These are phyloP conservation scores for Melipona quadrifasciata DNA, from an alignment of 1,140 invertebrate genomes.

Conservation along the genomic window DNA sequence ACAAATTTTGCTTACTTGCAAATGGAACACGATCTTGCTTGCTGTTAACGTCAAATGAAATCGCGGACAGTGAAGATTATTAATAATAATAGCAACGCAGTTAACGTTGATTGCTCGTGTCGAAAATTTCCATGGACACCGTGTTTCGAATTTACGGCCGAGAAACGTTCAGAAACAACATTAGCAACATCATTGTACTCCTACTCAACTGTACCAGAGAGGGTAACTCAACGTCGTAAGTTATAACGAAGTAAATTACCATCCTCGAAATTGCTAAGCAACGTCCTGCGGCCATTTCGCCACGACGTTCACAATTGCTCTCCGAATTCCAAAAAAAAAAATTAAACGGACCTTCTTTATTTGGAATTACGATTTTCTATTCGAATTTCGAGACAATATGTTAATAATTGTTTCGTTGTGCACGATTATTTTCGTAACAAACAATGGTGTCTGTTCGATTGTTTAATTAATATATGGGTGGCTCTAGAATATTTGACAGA, in stretches of 20 bases:
- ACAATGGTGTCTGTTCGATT: no score
- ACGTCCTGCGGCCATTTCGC: slow-evolving; percentile 20
- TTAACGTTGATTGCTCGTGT: background rate
- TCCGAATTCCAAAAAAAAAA: background rate
- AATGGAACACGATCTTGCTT: background rate
- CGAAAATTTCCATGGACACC: background rate
- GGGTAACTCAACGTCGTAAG: slow-evolving; percentile 33
- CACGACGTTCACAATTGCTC: slow-evolving; percentile 9
- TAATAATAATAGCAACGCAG: no score
- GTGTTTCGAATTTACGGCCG: background rate
- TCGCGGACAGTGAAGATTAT: no score
- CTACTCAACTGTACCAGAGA: slow-evolving; percentile 33
- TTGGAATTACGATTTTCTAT: background rate
- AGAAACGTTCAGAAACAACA: slow-evolving; percentile 18
- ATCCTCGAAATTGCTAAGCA: slow-evolving; percentile 34
- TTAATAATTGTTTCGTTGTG: background rate
- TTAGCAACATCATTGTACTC: slow-evolving; percentile 52
- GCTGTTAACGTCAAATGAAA: background rate
- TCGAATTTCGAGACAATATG: background rate
- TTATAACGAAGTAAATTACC: slow-evolving; percentile 59
- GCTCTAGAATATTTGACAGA: background rate
- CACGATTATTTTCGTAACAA: background rate
- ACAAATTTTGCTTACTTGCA: no score
- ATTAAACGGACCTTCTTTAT: background rate
- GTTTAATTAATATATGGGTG: background rate